Evolutionary conservation across 30 jellyfish, hydroid and myxozoan genomes (phyloP), one percentile per base, ranked within the genome.

Genomic region (Chrysaora quinquecirrha): DNA sequence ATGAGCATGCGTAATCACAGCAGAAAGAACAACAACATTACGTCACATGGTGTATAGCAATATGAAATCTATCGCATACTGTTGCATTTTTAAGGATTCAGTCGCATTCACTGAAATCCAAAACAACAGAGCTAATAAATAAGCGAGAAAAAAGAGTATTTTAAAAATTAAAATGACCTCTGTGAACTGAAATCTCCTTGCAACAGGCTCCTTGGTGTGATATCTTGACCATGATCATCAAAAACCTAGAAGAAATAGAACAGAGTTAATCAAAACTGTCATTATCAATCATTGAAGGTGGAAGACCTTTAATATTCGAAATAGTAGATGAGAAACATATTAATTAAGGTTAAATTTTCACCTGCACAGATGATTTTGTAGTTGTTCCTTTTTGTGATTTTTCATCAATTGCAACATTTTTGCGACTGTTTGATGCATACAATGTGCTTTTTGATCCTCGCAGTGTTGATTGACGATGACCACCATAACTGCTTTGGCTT

Each of bases 201-300:
- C 30, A 91, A 67, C 11, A 91, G 83, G 43, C 96, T 79, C 54
- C 84, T 83, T 84, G 98, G 98, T 38, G 98, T 91, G 10, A 91
- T 96, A 91, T 91, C 98, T 30, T 58, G 81, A 22, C 98, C 98
- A 27, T 34, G 75, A 14, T 91, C 98, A 85, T 91, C 98, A 79
- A 75, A 48, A 48, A 91, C 96, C 98, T 91, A 18, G 2, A 76
- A n/a, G n/a, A n/a, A n/a, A n/a, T n/a, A n/a, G n/a, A n/a, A n/a
- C n/a, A n/a, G n/a, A n/a, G n/a, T n/a, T n/a, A n/a, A n/a, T n/a
- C n/a, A n/a, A n/a, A n/a, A n/a, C n/a, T n/a, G n/a, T n/a, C n/a
- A n/a, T n/a, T n/a, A n/a, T n/a, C n/a, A n/a, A n/a, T n/a, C n/a
- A n/a, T n/a, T n/a, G n/a, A n/a, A n/a, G n/a, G n/a, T n/a, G n/a